A percentile compares a stretch with the other conserved stretches of the same genome.
These are phyloP conservation scores for Caenorhabditis sp. DNA, from an alignment of 2,888 invertebrate species.

Conservation along the genomic window DNA sequence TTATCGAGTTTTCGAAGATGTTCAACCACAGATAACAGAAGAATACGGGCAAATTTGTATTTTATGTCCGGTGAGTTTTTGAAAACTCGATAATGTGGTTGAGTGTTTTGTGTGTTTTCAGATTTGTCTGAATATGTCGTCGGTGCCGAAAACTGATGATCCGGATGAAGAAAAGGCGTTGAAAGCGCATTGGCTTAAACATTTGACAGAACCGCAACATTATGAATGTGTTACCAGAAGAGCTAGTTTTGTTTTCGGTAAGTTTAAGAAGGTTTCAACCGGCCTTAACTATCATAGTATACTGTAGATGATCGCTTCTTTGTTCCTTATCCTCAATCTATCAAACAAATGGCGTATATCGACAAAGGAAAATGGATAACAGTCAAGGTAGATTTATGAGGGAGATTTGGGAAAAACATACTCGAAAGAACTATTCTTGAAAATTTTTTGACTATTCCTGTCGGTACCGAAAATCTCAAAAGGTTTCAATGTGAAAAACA, in stretches of 20 bases:
- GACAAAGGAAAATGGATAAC: constrained; percentile 14
- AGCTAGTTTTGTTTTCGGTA: constrained; percentile 10
- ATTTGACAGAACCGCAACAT: constrained; percentile 7
- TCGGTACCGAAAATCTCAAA: too few species aligned
- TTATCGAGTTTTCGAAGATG: constrained; percentile 7
- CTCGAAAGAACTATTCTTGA: too few species aligned
- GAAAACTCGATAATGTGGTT: neutral
- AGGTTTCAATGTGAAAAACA: too few species aligned
- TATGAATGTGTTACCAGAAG: constrained; percentile 15
- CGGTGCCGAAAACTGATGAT: constrained; percentile 5
- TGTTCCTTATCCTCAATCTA: constrained; percentile 22
- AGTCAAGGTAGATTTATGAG: constrained; percentile 4
- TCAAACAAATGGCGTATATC: neutral
- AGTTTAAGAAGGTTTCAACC: neutral
- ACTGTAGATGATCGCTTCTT: constrained; percentile 8
- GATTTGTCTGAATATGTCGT: constrained; percentile 10
- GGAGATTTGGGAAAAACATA: neutral
- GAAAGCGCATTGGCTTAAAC: constrained; percentile 10
- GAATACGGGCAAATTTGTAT: constrained; percentile 16
- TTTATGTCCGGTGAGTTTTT: constrained; percentile 9
- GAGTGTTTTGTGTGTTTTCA: neutral
- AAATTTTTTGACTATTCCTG: too few species aligned
- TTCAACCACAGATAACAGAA: constrained; percentile 6
- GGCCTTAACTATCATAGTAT: neutral
- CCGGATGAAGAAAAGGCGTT: constrained; percentile 2